Evolutionary conservation across 2,113 vertebrate species (phyloP).

Genomic region (Octodon degus): DNA sequence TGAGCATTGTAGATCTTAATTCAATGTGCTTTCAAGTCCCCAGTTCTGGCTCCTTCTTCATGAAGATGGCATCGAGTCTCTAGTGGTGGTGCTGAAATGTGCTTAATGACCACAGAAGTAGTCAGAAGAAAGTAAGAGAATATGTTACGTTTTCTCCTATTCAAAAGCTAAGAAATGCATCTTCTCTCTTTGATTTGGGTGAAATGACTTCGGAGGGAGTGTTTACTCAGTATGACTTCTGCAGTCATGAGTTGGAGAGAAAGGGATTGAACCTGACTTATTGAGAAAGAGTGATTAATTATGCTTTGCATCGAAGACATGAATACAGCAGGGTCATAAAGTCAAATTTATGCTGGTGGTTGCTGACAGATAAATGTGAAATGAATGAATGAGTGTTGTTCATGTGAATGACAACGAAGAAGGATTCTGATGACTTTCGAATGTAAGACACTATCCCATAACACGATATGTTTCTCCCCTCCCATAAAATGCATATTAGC

Average conservation of each 20-base stretch:
- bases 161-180: neutral
- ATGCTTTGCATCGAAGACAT: neutral
- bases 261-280: neutral
- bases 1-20: neutral
- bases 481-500: neutral
- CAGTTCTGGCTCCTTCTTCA: neutral
- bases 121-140: neutral
- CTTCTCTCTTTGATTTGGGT: neutral
- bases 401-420: neutral
- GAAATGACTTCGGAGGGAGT: neutral
- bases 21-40: neutral
- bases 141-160: neutral
- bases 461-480: neutral
- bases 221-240: neutral
- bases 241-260: neutral
- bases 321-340: slow-evolving; percentile 39
- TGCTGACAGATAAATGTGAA: slow-evolving; percentile 48
- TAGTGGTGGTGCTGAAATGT: neutral
- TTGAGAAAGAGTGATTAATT: slow-evolving; percentile 46
- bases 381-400: neutral
- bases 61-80: neutral
- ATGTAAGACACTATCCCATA: neutral
- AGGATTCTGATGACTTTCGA: neutral
- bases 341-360: slow-evolving; percentile 38
- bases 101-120: neutral